These are phyloP conservation scores for Pipa parva DNA, from an alignment of 2,113 vertebrate genomes.

Conservation along the genomic window DNA sequence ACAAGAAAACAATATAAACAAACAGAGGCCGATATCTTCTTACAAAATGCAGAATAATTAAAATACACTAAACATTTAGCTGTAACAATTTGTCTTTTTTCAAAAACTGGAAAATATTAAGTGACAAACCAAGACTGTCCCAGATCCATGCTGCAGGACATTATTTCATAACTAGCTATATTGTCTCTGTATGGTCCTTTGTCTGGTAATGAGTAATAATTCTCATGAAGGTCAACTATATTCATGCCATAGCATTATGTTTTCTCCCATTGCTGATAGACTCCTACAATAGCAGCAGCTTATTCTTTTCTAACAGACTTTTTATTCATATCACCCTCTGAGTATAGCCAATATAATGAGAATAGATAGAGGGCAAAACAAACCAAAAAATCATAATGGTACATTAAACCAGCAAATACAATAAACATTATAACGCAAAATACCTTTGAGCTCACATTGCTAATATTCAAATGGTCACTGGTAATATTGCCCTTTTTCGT, in stretches of 20 bases:
- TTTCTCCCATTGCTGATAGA: constrained; percentile 8
- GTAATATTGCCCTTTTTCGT: constrained; percentile 43
- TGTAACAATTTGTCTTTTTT: constrained; percentile 50
- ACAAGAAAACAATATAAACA: constrained; percentile 8
- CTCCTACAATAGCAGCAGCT: constrained; percentile 26
- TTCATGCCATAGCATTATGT: constrained; percentile 3
- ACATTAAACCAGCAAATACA: constrained; percentile 72
- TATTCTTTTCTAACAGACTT: constrained; percentile 61
- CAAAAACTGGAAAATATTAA: constrained; percentile 61
- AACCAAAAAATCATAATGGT: constrained; percentile 76
- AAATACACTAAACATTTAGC: constrained; percentile 58
- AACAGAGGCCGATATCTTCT: constrained; percentile 16
- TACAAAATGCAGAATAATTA: neutral
- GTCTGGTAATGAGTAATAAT: constrained; percentile 50
- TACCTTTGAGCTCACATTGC: constrained; percentile 64
- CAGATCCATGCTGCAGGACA: constrained; percentile 63
- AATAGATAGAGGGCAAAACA: constrained; percentile 79
- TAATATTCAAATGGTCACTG: constrained; percentile 54
- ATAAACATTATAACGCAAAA: constrained; percentile 69
- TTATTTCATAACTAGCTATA: constrained; percentile 61
- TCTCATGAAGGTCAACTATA: constrained; percentile 23
- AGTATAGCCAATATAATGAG: constrained; percentile 78
- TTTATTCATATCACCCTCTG: constrained; percentile 62
- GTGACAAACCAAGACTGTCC: constrained; percentile 52
- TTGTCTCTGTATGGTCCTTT: constrained; percentile 73